These are phyloP conservation scores for Parnassius apollo DNA, from an alignment of 2,888 invertebrate species.

Conservation along the genomic window DNA sequence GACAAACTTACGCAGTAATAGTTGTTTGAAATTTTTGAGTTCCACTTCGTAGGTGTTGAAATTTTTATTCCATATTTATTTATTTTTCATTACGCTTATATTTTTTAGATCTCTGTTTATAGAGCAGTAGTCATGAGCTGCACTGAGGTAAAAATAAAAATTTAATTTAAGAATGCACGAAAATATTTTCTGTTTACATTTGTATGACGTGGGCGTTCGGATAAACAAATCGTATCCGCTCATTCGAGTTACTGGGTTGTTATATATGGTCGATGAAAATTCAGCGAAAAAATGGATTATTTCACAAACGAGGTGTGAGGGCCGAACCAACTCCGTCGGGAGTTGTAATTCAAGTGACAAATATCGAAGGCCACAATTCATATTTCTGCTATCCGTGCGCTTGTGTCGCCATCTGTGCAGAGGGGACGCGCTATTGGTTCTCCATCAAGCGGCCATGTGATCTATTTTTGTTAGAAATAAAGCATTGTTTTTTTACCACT, in stretches of 20 bases:
- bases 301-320: constrained; percentile 72
- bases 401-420: constrained; percentile 77
- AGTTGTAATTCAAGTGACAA: constrained; percentile 81
- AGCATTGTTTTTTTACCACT: constrained; percentile 72
- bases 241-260: constrained; percentile 1
- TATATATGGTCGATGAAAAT: constrained; percentile 38
- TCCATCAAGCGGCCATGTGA: constrained; percentile 76
- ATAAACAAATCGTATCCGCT: constrained; percentile 17
- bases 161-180: constrained; percentile 20
- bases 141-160: constrained; percentile 15
- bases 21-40: too few relatives aligned
- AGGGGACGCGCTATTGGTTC: constrained; percentile 76
- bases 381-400: constrained; percentile 79
- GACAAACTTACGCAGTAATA: too few relatives aligned
- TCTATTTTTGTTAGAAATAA: constrained; percentile 79
- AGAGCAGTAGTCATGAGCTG: constrained; percentile 4
- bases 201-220: constrained; percentile 6
- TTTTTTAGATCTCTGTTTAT: constrained; percentile 11
- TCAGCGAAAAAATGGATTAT: constrained; percentile 64
- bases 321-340: constrained; percentile 66
- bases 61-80: constrained; percentile 5
- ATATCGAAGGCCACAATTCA: constrained; percentile 80
- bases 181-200: constrained; percentile 23
- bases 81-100: neutral
- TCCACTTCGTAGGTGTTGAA: constrained; percentile 5